Conservation (phyloP, 2,113 vertebrate genomes). For the Melospiza georgiana region DNA sequence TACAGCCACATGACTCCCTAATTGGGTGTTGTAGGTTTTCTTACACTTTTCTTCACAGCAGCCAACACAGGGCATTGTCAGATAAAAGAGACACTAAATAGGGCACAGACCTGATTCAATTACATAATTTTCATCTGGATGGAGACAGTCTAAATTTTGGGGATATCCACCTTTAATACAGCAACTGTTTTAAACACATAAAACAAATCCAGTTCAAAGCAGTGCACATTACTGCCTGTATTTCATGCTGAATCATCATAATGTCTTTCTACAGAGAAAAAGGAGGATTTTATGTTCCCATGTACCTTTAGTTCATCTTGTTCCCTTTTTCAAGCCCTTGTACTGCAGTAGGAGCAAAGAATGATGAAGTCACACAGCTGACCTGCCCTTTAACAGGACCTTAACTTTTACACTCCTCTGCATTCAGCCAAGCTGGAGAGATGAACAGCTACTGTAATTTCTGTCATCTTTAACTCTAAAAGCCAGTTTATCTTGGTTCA, state of each 20-base stretch:
- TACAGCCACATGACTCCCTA: not conserved
- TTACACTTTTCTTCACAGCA: conserved; percentile 34
- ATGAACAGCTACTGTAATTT: conserved; percentile 38
- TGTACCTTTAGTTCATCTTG: not conserved
- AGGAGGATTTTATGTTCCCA: conserved; percentile 16
- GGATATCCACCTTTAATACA: not conserved
- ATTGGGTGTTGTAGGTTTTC: conserved; percentile 3
- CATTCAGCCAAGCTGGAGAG: not conserved
- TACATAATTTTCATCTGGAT: not conserved
- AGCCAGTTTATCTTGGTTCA: conserved; percentile 31
- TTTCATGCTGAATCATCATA: conserved; percentile 26
- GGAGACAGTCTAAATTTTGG: not conserved
- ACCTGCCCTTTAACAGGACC: conserved; percentile 52
- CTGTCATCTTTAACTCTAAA: conserved; percentile 30
- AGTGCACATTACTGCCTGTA: not conserved
- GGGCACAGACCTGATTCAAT: not conserved
- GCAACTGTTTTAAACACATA: not conserved
- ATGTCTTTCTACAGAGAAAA: not conserved
- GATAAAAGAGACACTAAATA: conserved; percentile 9
- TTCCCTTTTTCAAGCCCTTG: conserved; percentile 36
- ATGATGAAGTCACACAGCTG: conserved; percentile 33
- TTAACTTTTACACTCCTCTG: conserved; percentile 44
- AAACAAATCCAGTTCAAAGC: conserved; percentile 23
- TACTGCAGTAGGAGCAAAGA: not conserved
- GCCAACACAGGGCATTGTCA: not conserved